Conservation (phyloP, 2,888 invertebrate genomes). For the Drosophila mayaguana region DNA sequence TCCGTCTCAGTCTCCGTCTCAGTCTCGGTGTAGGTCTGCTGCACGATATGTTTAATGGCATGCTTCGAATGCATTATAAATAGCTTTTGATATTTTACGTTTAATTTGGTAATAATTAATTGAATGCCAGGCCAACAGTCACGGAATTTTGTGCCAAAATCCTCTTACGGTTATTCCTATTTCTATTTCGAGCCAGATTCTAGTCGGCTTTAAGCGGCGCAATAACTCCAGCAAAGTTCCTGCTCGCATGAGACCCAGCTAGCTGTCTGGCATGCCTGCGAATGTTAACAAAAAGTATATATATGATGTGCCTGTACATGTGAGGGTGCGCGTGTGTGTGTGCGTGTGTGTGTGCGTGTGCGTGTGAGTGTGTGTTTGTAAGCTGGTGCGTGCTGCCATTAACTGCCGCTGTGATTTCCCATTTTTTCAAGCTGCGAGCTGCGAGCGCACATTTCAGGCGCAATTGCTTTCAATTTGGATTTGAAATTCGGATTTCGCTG, state of each 20-base stretch:
- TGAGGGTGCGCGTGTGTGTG: neutral
- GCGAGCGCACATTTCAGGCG: constrained; percentile 7
- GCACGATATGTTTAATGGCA: constrained; percentile 53
- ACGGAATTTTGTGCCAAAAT: constrained; percentile 26
- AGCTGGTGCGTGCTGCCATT: constrained; percentile 35
- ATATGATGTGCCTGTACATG: neutral
- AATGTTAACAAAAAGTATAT: neutral
- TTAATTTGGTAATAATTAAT: constrained; percentile 75
- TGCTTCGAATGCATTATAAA: constrained; percentile 51
- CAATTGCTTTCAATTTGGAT: constrained; percentile 24
- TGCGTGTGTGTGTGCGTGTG: neutral
- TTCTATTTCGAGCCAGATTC: constrained; percentile 37
- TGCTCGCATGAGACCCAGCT: constrained; percentile 2
- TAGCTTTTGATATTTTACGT: constrained; percentile 68
- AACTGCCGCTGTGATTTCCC: constrained; percentile 31
- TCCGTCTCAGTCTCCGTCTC: too few species aligned
- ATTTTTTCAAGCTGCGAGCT: constrained; percentile 27
- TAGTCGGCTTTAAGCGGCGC: constrained; percentile 20
- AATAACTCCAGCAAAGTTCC: neutral
- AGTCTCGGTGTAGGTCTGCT: constrained; percentile 12
- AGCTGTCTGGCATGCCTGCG: constrained; percentile 8
- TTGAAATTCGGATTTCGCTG: constrained; percentile 17
- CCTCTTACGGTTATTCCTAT: constrained; percentile 24
- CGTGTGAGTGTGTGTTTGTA: constrained; percentile 3
- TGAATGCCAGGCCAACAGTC: constrained; percentile 42